These are phyloP conservation scores for Megaustenia siamemsis DNA, from an alignment of 2,888 invertebrate genomes.

Conservation along the genomic window DNA sequence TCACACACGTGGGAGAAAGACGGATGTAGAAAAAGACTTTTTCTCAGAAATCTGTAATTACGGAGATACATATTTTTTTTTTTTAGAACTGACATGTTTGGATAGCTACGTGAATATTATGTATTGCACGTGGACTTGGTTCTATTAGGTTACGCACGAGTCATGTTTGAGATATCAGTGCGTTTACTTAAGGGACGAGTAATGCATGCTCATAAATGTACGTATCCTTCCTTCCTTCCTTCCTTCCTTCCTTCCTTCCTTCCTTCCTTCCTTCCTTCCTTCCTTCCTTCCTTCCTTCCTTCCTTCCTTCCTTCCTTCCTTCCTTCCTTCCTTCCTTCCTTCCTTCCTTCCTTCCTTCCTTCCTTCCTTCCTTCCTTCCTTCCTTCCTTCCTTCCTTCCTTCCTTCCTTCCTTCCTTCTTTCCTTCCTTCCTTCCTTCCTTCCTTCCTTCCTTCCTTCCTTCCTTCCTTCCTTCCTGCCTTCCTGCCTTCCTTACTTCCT, in stretches of 20 bases:
- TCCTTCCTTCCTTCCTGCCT: not conserved
- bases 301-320: constrained; percentile 27
- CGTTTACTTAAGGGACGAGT: too few relatives aligned
- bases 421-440: not conserved
- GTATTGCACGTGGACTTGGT: too few relatives aligned
- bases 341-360: not conserved
- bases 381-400: constrained; percentile 1
- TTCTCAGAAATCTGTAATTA: too few relatives aligned
- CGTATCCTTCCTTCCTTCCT: constrained; percentile 12
- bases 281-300: constrained; percentile 35
- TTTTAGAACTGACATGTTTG: too few relatives aligned
- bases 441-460: constrained; percentile 16
- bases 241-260: constrained; percentile 14
- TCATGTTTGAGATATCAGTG: too few relatives aligned
- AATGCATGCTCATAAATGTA: too few relatives aligned
- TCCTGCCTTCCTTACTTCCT: not conserved
- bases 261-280: constrained; percentile 29
- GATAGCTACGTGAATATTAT: too few relatives aligned
- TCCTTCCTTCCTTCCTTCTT: not conserved
- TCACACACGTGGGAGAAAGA: too few relatives aligned
- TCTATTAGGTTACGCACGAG: too few relatives aligned
- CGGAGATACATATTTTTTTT: too few relatives aligned
- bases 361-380: constrained; percentile 6
- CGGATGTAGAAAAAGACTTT: too few relatives aligned
- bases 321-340: not conserved